Evolutionary conservation across 1,140 invertebrate genomes (phyloP).

Genomic region (Procambarus clarkii): DNA sequence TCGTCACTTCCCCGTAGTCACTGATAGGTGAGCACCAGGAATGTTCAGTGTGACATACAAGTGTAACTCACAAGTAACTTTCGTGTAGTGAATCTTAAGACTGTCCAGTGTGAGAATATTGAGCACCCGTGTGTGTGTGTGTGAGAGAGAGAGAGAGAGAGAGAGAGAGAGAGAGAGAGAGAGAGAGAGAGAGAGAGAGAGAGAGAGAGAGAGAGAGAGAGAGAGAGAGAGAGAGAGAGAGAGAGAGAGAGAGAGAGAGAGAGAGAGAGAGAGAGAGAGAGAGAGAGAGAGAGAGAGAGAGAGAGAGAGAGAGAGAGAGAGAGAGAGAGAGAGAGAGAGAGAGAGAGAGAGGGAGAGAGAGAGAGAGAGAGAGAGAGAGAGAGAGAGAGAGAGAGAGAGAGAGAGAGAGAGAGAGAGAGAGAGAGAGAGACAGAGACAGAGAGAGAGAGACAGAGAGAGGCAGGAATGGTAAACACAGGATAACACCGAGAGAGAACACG

Average conservation of each 20-base stretch:
- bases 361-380: too few species aligned
- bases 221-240: neutral
- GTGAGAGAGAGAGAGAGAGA: neutral
- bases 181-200: conserved; percentile 33
- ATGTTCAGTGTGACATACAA: too few species aligned
- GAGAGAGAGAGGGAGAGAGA: conserved; percentile 5
- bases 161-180: conserved; percentile 26
- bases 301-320: neutral
- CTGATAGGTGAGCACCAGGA: too few species aligned
- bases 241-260: conserved; percentile 14
- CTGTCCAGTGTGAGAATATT: too few species aligned
- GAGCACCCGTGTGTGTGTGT: too few species aligned
- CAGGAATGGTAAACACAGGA: too few species aligned
- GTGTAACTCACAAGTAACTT: too few species aligned
- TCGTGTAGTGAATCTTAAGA: too few species aligned
- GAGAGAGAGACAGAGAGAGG: neutral
- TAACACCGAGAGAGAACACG: too few species aligned
- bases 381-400: too few species aligned
- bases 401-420: neutral
- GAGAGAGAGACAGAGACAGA: neutral
- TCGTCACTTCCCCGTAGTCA: too few species aligned
- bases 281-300: too few species aligned
- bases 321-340: neutral
- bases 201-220: conserved; percentile 13
- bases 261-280: neutral